Evolutionary conservation across 2,797 vertebrate species (phyloP).

Genomic region (Myotis daubentonii): DNA sequence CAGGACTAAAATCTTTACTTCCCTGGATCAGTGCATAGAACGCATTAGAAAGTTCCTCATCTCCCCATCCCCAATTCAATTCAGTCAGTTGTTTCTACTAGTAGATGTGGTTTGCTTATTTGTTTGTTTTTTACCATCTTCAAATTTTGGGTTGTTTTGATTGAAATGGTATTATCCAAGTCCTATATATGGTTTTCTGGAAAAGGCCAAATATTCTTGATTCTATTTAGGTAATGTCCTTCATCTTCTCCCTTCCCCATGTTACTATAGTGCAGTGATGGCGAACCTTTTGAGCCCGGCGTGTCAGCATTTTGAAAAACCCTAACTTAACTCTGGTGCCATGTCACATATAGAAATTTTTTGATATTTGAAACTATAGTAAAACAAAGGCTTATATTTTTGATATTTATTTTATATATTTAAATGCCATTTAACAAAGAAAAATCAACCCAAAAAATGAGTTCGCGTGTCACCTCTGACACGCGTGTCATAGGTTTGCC

Average conservation of each 20-base stretch:
- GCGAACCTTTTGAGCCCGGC: no score
- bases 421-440: no score
- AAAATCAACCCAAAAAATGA: no score
- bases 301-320: no score
- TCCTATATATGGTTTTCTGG: constrained; percentile 31
- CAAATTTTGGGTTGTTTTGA: constrained; percentile 48
- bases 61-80: background rate
- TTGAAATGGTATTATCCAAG: constrained; percentile 22
- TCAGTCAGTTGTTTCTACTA: constrained; percentile 13
- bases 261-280: background rate
- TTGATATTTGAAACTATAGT: no score
- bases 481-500: no score
- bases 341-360: no score
- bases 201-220: background rate
- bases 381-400: no score
- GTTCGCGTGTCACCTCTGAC: no score
- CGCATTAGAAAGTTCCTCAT: background rate
- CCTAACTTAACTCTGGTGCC: no score
- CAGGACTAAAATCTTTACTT: constrained; percentile 29
- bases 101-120: background rate
- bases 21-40: constrained; percentile 16
- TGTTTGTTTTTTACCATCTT: constrained; percentile 31
- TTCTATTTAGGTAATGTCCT: background rate
- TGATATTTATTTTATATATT: no score
- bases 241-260: background rate